A percentile compares a stretch with the other conserved stretches of the same genome.
These are phyloP conservation scores for Harpagifer antarcticus DNA, from an alignment of 2,797 vertebrate species.

Conservation along the genomic window DNA sequence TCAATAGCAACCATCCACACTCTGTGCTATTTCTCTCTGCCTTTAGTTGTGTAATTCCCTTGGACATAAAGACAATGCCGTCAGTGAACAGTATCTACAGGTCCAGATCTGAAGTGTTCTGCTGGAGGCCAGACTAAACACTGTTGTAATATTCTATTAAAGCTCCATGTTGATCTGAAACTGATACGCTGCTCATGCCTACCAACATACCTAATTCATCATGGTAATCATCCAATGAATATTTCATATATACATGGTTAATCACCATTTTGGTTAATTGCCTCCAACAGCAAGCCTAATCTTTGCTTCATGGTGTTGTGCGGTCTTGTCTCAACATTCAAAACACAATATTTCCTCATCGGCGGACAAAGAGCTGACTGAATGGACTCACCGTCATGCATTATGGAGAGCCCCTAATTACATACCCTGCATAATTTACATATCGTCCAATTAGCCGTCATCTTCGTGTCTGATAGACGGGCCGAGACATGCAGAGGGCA, in stretches of 20 bases:
- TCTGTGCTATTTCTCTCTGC: background rate
- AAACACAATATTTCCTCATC: slow-evolving; percentile 56
- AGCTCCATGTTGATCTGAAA: slow-evolving; percentile 16
- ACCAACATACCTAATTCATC: slow-evolving; percentile 22
- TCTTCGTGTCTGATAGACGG: slow-evolving; percentile 41
- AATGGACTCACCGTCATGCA: slow-evolving; percentile 62
- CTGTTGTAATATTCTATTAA: slow-evolving; percentile 1
- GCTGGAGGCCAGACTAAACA: slow-evolving; percentile 7
- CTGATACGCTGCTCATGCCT: slow-evolving; percentile 8
- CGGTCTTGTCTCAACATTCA: slow-evolving; percentile 46
- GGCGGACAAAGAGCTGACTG: slow-evolving; percentile 43
- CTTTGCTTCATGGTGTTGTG: slow-evolving; percentile 34
- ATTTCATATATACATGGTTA: slow-evolving; percentile 48
- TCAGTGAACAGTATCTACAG: slow-evolving; percentile 32
- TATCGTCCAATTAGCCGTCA: slow-evolving; percentile 66
- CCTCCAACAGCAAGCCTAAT: slow-evolving; percentile 31
- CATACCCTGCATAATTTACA: slow-evolving; percentile 72
- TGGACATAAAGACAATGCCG: slow-evolving; percentile 32
- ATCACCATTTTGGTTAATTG: slow-evolving; percentile 63
- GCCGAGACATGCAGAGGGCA: slow-evolving; percentile 24
- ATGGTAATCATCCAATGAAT: slow-evolving; percentile 40
- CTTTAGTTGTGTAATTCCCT: slow-evolving; percentile 24
- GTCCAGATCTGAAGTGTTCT: slow-evolving; percentile 28
- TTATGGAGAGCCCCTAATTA: slow-evolving; percentile 74
- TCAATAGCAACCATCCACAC: slow-evolving; percentile 24